These are phyloP conservation scores for Sminthurides aquaticus DNA, from an alignment of 2,888 invertebrate genomes.

Conservation along the genomic window DNA sequence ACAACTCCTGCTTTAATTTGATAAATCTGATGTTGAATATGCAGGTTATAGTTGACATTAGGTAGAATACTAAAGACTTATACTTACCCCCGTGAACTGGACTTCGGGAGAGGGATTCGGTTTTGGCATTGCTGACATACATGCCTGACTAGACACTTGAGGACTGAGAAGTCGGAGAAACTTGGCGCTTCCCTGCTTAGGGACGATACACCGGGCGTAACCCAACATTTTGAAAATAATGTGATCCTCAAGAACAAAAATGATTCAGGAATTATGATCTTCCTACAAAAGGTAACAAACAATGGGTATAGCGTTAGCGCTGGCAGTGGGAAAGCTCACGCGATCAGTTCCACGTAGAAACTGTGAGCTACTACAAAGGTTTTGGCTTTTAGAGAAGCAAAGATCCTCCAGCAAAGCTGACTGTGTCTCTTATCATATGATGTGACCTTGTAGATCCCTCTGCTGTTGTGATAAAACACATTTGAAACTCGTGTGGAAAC, in stretches of 20 bases:
- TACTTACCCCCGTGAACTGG: conserved; percentile 67
- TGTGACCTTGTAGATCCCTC: too few species aligned
- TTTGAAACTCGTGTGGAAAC: too few species aligned
- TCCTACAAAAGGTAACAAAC: too few species aligned
- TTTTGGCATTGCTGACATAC: conserved; percentile 54
- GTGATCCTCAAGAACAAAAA: too few species aligned
- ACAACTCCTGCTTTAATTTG: too few species aligned
- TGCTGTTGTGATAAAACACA: too few species aligned
- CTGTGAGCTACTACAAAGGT: not conserved
- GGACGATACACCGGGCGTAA: conserved; percentile 16
- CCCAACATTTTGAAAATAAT: conserved; percentile 10
- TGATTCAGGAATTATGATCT: too few species aligned
- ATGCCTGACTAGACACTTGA: not conserved
- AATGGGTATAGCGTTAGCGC: not conserved
- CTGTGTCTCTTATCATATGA: too few species aligned
- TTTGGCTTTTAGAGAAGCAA: too few species aligned
- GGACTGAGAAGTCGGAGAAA: not conserved
- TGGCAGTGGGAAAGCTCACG: not conserved
- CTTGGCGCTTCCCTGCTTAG: conserved; percentile 25
- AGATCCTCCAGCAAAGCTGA: too few species aligned
- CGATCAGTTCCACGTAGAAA: not conserved
- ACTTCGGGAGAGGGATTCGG: conserved; percentile 59
- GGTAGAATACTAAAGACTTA: not conserved
- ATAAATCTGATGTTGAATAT: too few species aligned
- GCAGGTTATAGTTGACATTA: too few species aligned